Conservation (phyloP, 2,113 vertebrate species). For the Oreochromis spilurus region DNA sequence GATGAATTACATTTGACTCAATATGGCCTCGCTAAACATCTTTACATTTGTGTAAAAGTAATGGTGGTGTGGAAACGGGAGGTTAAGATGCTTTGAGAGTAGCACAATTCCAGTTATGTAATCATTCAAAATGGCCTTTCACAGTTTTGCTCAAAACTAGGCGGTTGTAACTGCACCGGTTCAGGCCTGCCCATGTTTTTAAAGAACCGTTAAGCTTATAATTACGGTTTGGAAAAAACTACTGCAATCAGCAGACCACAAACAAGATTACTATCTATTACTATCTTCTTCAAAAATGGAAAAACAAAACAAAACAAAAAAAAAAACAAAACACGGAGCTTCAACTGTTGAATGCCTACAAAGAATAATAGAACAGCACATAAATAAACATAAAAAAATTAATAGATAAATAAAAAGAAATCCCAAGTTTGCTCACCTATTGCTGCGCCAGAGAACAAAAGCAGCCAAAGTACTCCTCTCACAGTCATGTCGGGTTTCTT, state of each 20-base stretch:
- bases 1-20: neutral
- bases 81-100: neutral
- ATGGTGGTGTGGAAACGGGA: neutral
- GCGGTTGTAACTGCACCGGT: neutral
- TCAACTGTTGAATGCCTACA: neutral
- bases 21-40: neutral
- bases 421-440: slow-evolving; percentile 52
- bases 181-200: neutral
- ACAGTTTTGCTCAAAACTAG: neutral
- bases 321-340: neutral
- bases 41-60: neutral
- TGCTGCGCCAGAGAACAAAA: slow-evolving; percentile 35
- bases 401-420: neutral
- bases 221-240: neutral
- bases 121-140: neutral
- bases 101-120: neutral
- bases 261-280: neutral
- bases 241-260: neutral
- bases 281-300: neutral
- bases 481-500: slow-evolving; percentile 39
- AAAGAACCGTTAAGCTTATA: neutral
- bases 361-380: neutral
- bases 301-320: accelerated
- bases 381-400: neutral
- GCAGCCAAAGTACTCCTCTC: slow-evolving; percentile 30